A percentile compares a stretch with the other conserved stretches of the same genome.
phyloP scores from a whole-genome alignment of 2,113 vertebrate species.

The Mirza zaza region DNA sequence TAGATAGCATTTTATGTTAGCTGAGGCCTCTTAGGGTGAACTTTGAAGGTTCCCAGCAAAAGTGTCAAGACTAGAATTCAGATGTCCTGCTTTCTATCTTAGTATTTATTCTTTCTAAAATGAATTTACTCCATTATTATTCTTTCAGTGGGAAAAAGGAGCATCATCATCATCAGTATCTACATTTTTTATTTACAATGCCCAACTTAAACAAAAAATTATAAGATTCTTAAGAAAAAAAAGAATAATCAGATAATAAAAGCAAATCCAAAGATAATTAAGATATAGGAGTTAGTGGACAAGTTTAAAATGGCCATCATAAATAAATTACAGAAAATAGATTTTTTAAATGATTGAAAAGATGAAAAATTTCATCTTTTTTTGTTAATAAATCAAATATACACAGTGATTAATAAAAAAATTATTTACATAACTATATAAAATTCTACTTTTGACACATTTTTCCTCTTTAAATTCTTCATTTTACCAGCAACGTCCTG shows the following conservation, averaged over 20 bases:
- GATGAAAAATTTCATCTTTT: neutral
- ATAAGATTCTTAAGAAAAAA: neutral
- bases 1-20: neutral
- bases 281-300: neutral
- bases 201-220: neutral
- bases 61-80: neutral
- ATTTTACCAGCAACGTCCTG: constrained; percentile 98
- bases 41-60: neutral
- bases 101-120: neutral
- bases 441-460: constrained; percentile 96
- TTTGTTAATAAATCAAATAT: constrained; percentile 99
- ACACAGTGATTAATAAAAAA: constrained; percentile 99
- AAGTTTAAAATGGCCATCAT: neutral
- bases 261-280: neutral
- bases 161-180: neutral
- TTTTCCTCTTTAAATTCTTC: constrained; percentile 97
- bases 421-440: constrained; percentile 99
- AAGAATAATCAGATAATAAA: neutral
- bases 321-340: neutral
- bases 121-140: neutral
- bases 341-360: neutral
- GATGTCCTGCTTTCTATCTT: neutral
- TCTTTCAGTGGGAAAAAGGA: neutral
- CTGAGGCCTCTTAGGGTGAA: neutral
- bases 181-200: neutral